Evolutionary conservation across 2,797 vertebrate species (phyloP), one percentile per base, ranked within the genome.

Genomic region (Pseudochromis fuscus): DNA sequence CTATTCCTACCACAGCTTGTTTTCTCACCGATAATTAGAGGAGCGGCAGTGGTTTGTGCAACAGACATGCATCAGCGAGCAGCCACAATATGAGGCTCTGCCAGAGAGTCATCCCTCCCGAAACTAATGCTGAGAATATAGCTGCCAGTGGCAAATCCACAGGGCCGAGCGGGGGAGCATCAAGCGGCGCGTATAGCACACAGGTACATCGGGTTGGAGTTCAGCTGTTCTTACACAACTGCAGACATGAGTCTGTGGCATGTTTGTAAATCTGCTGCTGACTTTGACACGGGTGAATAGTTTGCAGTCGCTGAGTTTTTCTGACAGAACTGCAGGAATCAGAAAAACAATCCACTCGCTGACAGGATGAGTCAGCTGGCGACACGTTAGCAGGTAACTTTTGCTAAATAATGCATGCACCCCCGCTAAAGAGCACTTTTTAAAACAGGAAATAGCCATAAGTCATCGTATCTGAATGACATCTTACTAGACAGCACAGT

Each of bases 1-100:
- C 69, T 87, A 79, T 76, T 84, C 87, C 85, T 77, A 65, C 80
- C 74, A 51, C 79, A 50, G 66, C 84, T 83, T 72, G 72, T 86
- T 89, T 87, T 81, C 79, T 77, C 76, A 7, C 77, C 53, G 84
- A 82, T 90, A 91, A 91, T 91, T 90, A 91, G 85, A 75, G 46
- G 69, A 77, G 56, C 52, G 40, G 66, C 74, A 15, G 74, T 27
- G 55, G 81, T 77, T 85, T 75, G 77, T 79, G 72, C 72, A 66
- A 68, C 66, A 82, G 84, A 75, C 82, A 66, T 75, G 83, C 86
- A 69, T 87, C 80, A 52, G 66, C 52, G 85, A 85, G 75, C 84
- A 79, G 72, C 67, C 62, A 74, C 85, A 75, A 78, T 50, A 44
- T 69, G 66, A 84, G 69, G 50, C 79, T 60, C 46, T 84, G 55